Conservation (phyloP, 2,888 invertebrate species). For the Drosophila anceps region DNA sequence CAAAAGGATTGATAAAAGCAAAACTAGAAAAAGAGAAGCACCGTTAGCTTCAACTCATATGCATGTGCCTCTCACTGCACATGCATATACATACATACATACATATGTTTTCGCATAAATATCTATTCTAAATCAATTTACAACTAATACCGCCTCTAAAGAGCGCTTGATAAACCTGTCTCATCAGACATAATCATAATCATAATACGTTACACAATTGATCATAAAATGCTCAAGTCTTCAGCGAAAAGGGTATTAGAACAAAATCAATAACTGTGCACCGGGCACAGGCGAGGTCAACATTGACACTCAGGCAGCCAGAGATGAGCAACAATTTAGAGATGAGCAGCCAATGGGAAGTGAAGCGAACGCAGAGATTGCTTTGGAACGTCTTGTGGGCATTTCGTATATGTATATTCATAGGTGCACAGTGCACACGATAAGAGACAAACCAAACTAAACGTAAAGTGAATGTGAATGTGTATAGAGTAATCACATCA, state of each 20-base stretch:
- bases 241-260: background rate
- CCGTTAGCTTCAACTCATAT: conserved; percentile 2
- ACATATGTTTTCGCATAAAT: background rate
- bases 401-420: conserved; percentile 5
- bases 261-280: conserved; percentile 65
- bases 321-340: conserved; percentile 40
- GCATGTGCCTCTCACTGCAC: background rate
- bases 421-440: conserved; percentile 35
- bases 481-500: conserved; percentile 46
- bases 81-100: background rate
- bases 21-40: conserved; percentile 26
- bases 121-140: background rate
- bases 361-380: background rate
- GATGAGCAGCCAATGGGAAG: background rate
- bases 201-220: background rate
- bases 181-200: too few species aligned
- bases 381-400: conserved; percentile 19
- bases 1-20: conserved; percentile 58
- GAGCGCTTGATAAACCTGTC: background rate
- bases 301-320: conserved; percentile 59
- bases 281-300: conserved; percentile 68
- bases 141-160: background rate
- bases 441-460: conserved; percentile 24
- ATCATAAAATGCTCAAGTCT: background rate
- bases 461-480: conserved; percentile 40